phyloP scores from a whole-genome alignment of 1,140 invertebrate genomes.

The Bombus consobrinus region DNA sequence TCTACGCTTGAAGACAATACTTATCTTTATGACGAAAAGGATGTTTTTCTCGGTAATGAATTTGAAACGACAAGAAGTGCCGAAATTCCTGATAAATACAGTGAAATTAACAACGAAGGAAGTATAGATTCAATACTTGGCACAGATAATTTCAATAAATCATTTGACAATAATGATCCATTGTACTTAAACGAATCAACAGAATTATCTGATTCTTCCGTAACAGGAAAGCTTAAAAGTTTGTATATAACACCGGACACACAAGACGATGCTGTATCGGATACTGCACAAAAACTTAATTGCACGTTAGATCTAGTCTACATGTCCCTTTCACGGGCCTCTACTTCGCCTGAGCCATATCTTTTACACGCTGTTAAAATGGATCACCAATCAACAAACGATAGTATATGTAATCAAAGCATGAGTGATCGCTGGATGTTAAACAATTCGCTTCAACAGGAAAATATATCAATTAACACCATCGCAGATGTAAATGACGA shows the following conservation, averaged over 20 bases:
- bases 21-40: constrained; percentile 48
- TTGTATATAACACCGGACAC: too few species aligned
- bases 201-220: background rate
- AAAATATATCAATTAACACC: background rate
- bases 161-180: background rate
- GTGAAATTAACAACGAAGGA: background rate
- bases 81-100: background rate
- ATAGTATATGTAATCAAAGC: constrained; percentile 29
- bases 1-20: constrained; percentile 25
- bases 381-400: constrained; percentile 15
- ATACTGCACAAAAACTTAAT: background rate
- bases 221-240: background rate
- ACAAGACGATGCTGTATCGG: background rate
- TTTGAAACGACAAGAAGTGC: background rate
- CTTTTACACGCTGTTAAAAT: constrained; percentile 20
- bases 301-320: constrained; percentile 1
- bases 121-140: background rate
- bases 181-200: background rate
- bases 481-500: too few species aligned
- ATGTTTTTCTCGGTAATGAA: background rate
- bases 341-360: constrained; percentile 48
- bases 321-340: constrained; percentile 40
- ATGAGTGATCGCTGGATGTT: constrained; percentile 32
- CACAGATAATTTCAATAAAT: background rate
- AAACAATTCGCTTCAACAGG: constrained; percentile 36